Base-by-base conservation (phyloP, 92 coral and sea anemone species). In the Porites evermanni region DNA sequence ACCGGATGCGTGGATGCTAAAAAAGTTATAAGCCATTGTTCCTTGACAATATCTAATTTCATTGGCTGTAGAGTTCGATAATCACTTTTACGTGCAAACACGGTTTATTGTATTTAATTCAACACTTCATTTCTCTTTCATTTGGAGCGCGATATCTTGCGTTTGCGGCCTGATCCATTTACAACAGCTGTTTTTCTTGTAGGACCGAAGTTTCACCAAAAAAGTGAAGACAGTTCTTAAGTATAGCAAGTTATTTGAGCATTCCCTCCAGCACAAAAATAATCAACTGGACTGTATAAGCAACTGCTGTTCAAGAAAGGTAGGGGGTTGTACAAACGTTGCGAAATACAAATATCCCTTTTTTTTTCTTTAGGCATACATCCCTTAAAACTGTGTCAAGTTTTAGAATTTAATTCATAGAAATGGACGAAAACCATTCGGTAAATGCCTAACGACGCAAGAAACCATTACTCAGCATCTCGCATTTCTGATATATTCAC, bases 41-140 rank as follows among this genome's bases (percentile, higher is more conserved):
- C 72, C 19, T 17, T 53, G 59, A 53, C 63, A 83, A 74, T 73
- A 64, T 64, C 26, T 12, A 19, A 72, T 47, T 73, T 61, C 16
- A 83, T 83, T 83, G 87, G 87, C 56, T 63, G 70, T 73, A 67
- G 74, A n/a, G 53, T 83, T 24, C 72, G 21, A 83, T 61, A 51
- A 73, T 21, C 65, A 54, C 10, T 0, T 16, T 26, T 17, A 65
- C 79, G 74, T 50, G 87, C 75, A 83, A 82, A 83, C 70, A 83
- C 1, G 10, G 14, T 47, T 72, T 73, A 20, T 67, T 44, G 18
- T 58, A 67, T 79, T 47, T 78, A 51, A 38, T 74, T 69, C 77
- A 18, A 51, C 77, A 53, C 18, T 50, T 72, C 56, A 53, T 81
- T 81, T 68, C 78, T 68, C 64, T 71, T 79, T 67, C 86, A 58